phyloP scores from a whole-genome alignment of 2,113 vertebrate species.

The Sturnira hondurensis region DNA sequence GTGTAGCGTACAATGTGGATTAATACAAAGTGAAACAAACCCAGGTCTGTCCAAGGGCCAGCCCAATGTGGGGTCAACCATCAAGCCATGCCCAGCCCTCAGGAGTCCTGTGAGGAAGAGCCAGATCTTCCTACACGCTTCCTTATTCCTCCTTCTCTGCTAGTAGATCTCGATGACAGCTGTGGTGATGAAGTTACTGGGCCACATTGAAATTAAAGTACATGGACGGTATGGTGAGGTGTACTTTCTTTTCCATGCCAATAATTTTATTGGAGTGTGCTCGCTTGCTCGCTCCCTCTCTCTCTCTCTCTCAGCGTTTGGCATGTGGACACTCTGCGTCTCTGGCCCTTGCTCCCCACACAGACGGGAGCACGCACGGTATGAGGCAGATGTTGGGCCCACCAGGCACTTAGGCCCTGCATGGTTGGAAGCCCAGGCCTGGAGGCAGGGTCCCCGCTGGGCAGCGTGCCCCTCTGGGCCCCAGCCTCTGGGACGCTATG shows the following conservation, averaged over 20 bases:
- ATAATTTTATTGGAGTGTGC: background rate
- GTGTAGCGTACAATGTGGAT: slow-evolving; percentile 2
- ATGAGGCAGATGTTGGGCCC: too few species aligned
- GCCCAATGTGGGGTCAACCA: background rate
- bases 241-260: slow-evolving; percentile 78
- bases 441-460: too few species aligned
- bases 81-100: background rate
- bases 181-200: background rate
- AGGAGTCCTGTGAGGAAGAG: background rate
- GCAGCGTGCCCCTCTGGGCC: too few species aligned
- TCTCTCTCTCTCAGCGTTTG: too few species aligned
- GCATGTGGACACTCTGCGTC: too few species aligned
- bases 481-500: too few species aligned
- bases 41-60: background rate
- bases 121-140: background rate
- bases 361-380: too few species aligned
- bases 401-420: too few species aligned
- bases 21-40: background rate
- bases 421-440: too few species aligned
- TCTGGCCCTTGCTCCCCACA: too few species aligned
- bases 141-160: background rate
- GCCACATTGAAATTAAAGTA: background rate
- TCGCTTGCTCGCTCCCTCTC: too few species aligned
- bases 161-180: background rate
- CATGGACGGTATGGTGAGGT: background rate